These are phyloP conservation scores for Procambarus clarkii DNA, from an alignment of 1,140 invertebrate genomes.

Conservation along the genomic window DNA sequence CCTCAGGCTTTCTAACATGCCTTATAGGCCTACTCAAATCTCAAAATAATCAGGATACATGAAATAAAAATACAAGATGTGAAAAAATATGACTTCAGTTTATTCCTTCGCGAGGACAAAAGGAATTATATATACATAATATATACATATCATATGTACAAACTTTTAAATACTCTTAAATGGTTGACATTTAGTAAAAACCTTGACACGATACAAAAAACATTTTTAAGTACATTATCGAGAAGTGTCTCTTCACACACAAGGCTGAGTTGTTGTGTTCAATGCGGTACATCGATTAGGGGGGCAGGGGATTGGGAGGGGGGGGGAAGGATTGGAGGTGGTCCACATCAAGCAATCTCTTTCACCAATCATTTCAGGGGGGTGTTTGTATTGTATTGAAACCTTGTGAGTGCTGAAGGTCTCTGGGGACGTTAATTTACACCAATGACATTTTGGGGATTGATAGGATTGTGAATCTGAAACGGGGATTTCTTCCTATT, in stretches of 20 bases:
- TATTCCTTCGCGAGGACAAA: slow-evolving; percentile 19
- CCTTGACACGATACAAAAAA: slow-evolving; percentile 37
- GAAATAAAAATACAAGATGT: not conserved
- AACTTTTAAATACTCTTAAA: slow-evolving; percentile 31
- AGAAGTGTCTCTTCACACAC: not conserved
- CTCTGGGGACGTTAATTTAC: too few species aligned
- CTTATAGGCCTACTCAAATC: too few species aligned
- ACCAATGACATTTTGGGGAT: too few species aligned
- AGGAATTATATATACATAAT: slow-evolving; percentile 5
- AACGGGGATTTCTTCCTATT: too few species aligned
- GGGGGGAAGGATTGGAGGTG: too few species aligned
- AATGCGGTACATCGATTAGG: not conserved
- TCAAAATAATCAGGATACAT: not conserved
- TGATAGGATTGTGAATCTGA: too few species aligned
- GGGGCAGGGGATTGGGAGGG: too few species aligned
- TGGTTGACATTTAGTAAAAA: slow-evolving; percentile 36
- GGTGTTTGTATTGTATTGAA: too few species aligned
- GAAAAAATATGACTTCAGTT: slow-evolving; percentile 43
- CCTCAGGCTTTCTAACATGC: too few species aligned
- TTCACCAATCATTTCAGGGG: not conserved
- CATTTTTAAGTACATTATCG: not conserved
- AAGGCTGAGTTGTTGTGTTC: not conserved
- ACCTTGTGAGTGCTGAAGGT: too few species aligned
- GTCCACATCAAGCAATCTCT: not conserved
- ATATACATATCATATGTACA: slow-evolving; percentile 21